Evolutionary conservation across 2,113 vertebrate genomes (phyloP).

Genomic region (Zootoca vivipara): DNA sequence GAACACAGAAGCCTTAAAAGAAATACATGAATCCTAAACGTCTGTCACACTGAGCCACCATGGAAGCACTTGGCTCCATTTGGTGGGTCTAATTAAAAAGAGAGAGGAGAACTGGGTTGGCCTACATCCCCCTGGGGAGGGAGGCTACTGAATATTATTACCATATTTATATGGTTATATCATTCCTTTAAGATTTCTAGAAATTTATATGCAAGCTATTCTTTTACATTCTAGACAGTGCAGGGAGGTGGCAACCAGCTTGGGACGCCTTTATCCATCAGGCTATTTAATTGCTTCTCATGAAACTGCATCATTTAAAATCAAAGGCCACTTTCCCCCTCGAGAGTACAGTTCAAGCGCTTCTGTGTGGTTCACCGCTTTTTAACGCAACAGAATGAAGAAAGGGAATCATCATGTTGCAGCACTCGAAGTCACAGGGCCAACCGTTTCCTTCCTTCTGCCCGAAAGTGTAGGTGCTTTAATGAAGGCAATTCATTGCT

Average conservation of each 20-base stretch:
- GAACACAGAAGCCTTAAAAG: no score
- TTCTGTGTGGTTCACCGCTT: slow-evolving; percentile 18
- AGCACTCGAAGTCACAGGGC: slow-evolving; percentile 27
- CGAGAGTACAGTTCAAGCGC: slow-evolving; percentile 14
- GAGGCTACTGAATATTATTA: no score
- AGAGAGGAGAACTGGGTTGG: no score
- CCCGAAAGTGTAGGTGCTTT: slow-evolving; percentile 22
- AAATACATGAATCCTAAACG: no score
- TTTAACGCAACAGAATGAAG: slow-evolving; percentile 23
- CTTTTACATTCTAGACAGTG: neutral
- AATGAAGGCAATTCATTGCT: slow-evolving; percentile 44
- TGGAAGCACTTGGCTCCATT: no score
- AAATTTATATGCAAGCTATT: neutral
- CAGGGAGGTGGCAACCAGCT: neutral
- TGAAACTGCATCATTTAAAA: slow-evolving; percentile 57
- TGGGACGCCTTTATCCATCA: slow-evolving; percentile 25
- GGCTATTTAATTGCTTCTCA: slow-evolving; percentile 57
- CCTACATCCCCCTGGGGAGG: no score
- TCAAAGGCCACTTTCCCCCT: neutral
- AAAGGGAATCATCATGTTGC: slow-evolving; percentile 30
- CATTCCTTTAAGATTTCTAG: neutral
- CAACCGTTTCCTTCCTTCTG: slow-evolving; percentile 9
- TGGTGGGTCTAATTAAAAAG: no score
- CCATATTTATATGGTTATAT: neutral
- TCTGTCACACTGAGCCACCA: no score